phyloP scores from a whole-genome alignment of 2,113 vertebrate species.

The Ageneiosus marmoratus region DNA sequence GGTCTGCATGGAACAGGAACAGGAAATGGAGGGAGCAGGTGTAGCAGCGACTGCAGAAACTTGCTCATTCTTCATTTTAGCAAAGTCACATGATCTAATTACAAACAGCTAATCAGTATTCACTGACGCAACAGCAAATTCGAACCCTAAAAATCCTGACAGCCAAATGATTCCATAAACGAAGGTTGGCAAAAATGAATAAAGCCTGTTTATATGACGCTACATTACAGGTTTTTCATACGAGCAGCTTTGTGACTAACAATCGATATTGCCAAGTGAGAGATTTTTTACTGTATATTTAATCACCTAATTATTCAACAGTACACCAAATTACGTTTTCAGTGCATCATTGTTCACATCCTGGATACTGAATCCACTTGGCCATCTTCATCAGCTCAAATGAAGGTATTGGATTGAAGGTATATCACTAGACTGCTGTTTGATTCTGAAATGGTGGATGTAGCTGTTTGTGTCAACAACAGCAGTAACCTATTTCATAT shows the following conservation, averaged over 20 bases:
- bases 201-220: background rate
- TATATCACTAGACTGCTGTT: no score
- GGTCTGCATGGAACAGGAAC: background rate
- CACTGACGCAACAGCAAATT: background rate
- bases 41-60: background rate
- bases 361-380: background rate
- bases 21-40: background rate
- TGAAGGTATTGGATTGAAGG: background rate
- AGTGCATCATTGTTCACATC: background rate
- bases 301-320: background rate
- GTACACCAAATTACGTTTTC: background rate
- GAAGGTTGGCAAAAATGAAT: background rate
- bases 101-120: constrained; percentile 6
- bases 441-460: background rate
- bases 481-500: background rate
- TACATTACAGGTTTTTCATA: background rate
- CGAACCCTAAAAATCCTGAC: background rate
- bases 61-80: background rate
- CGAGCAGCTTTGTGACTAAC: constrained; percentile 16
- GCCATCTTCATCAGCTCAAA: background rate
- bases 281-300: background rate
- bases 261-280: constrained; percentile 7
- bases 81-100: background rate
- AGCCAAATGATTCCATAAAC: background rate
- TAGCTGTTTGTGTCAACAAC: background rate